phyloP scores from a whole-genome alignment of 1,140 invertebrate species.

The Caenorhabditis elegans region DNA sequence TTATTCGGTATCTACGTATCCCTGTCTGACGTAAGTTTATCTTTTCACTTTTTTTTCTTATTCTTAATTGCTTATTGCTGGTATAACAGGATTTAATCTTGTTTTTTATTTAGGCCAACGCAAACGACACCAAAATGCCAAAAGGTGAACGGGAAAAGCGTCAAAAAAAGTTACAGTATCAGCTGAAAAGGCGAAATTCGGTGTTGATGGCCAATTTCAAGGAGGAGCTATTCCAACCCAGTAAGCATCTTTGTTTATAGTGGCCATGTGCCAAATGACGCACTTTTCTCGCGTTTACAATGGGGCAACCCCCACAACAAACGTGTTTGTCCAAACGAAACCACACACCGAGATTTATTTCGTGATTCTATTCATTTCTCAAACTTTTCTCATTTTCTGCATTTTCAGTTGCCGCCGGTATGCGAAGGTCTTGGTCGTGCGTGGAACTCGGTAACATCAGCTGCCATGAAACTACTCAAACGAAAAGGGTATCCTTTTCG shows the following conservation, averaged over 20 bases:
- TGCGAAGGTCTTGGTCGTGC: constrained; percentile 4
- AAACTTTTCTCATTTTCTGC: neutral
- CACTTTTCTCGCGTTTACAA: neutral
- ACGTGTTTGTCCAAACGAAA: neutral
- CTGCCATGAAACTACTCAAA: neutral
- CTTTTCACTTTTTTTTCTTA: no score
- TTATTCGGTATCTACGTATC: neutral
- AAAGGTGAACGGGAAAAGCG: neutral
- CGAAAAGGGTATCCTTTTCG: neutral
- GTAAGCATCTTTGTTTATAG: neutral
- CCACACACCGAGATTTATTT: neutral
- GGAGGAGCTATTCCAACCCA: neutral
- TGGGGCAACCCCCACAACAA: neutral
- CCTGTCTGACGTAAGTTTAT: neutral
- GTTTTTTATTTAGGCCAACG: neutral
- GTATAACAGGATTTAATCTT: no score
- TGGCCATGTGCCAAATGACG: neutral
- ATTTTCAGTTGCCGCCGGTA: neutral
- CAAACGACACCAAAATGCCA: constrained; percentile 11
- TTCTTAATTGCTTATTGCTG: no score
- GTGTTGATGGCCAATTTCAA: constrained; percentile 3
- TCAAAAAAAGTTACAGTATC: neutral
- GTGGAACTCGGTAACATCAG: neutral
- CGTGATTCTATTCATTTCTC: neutral
- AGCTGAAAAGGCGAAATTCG: neutral